These are phyloP conservation scores for Pseudobourletiella spinata DNA, from an alignment of 1,140 invertebrate species.

Conservation along the genomic window DNA sequence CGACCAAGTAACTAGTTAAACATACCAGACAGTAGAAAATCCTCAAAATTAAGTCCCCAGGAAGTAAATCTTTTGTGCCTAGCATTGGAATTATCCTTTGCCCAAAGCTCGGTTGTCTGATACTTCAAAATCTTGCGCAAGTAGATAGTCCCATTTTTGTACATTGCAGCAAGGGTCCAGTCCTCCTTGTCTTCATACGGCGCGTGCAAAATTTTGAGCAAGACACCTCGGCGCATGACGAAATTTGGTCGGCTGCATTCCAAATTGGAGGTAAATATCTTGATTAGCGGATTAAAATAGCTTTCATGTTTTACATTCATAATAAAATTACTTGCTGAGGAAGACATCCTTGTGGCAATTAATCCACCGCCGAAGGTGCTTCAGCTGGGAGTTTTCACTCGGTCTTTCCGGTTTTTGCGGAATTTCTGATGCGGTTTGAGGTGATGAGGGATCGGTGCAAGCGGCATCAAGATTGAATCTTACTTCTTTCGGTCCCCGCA, in stretches of 20 bases:
- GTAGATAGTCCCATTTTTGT: constrained; percentile 33
- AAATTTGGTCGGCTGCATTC: constrained; percentile 27
- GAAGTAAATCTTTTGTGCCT: background rate
- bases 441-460: background rate
- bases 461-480: constrained; percentile 23
- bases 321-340: background rate
- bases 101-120: constrained; percentile 10
- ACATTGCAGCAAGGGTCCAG: constrained; percentile 31
- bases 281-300: background rate
- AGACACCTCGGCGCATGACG: constrained; percentile 27
- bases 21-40: constrained; percentile 29
- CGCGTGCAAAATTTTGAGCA: constrained; percentile 29
- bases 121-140: constrained; percentile 26
- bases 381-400: constrained; percentile 25
- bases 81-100: constrained; percentile 16
- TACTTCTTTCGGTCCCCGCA: background rate
- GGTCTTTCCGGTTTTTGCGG: constrained; percentile 11
- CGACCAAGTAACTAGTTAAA: too few relatives aligned
- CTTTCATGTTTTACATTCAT: background rate
- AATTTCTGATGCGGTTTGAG: background rate
- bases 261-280: constrained; percentile 1
- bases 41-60: constrained; percentile 33
- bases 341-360: constrained; percentile 24
- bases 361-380: constrained; percentile 29
- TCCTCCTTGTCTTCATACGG: constrained; percentile 29